A percentile compares a stretch with the other conserved stretches of the same genome.
Evolutionary conservation across 2,888 invertebrate species (phyloP).

Genomic region (Antheraea assamensis): DNA sequence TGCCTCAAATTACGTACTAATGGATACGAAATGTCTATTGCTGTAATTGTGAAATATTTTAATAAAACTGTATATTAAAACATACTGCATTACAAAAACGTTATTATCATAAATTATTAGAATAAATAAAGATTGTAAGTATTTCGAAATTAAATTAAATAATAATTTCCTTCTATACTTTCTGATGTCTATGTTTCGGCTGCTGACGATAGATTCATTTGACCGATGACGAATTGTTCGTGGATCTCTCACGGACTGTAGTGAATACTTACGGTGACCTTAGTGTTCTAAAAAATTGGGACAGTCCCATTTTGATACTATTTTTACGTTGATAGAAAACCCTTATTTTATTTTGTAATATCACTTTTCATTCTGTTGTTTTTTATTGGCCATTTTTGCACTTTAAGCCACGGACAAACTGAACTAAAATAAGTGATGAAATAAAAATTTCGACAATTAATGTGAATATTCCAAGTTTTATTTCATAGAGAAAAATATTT

Average conservation of each 20-base stretch:
- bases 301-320: constrained; percentile 14
- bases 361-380: too few species aligned
- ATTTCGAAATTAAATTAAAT: background rate
- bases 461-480: background rate
- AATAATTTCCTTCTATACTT: constrained; percentile 24
- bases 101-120: too few species aligned
- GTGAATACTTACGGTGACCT: constrained; percentile 37
- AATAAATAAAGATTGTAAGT: background rate
- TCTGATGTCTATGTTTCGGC: constrained; percentile 25
- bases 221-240: constrained; percentile 74
- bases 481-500: background rate
- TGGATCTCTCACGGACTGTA: constrained; percentile 51
- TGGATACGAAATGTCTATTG: too few species aligned
- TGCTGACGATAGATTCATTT: constrained; percentile 72
- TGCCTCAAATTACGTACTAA: too few species aligned
- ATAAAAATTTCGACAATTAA: background rate
- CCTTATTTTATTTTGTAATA: too few species aligned
- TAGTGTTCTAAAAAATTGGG: background rate
- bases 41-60: too few species aligned
- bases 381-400: too few species aligned
- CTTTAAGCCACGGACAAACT: too few species aligned
- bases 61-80: too few species aligned
- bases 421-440: too few species aligned
- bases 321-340: background rate
- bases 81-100: too few species aligned